Evolutionary conservation across 2,888 invertebrate genomes (phyloP).

Genomic region (Limenitis camilla): DNA sequence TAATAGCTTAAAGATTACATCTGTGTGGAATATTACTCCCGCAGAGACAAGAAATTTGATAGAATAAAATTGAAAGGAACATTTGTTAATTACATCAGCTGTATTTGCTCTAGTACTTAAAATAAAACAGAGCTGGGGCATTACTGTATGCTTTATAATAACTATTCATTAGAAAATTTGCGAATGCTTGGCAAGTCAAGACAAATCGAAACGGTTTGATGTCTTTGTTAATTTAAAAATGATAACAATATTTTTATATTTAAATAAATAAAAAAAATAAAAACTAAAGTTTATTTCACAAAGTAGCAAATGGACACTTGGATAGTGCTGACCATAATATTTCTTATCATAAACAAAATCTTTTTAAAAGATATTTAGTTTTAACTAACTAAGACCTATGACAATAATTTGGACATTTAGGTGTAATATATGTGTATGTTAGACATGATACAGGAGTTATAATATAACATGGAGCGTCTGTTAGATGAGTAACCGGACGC

Average conservation of each 20-base stretch:
- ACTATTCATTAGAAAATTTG: too few species aligned
- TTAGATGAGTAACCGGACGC: constrained; percentile 71
- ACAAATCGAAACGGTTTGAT: too few species aligned
- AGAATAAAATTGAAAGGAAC: constrained; percentile 27
- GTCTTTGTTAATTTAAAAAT: too few species aligned
- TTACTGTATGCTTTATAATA: too few species aligned
- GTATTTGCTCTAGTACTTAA: constrained; percentile 19
- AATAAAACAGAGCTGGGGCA: constrained; percentile 4
- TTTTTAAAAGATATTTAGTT: background rate
- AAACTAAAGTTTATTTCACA: too few species aligned
- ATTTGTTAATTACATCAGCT: constrained; percentile 27
- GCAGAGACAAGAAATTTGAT: constrained; percentile 44
- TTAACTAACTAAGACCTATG: background rate
- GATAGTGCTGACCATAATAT: too few species aligned
- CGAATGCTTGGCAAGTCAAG: too few species aligned
- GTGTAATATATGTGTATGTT: background rate
- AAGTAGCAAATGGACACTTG: too few species aligned
- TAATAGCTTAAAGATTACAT: background rate
- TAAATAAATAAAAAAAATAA: too few species aligned
- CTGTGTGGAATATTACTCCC: constrained; percentile 38
- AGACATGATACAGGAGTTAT: constrained; percentile 36
- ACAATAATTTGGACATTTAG: background rate
- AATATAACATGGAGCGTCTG: constrained; percentile 42
- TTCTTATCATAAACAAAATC: too few species aligned
- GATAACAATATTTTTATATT: too few species aligned